Base-by-base conservation (phyloP, 2,797 vertebrate genomes). In the Cheirogaleus major region DNA sequence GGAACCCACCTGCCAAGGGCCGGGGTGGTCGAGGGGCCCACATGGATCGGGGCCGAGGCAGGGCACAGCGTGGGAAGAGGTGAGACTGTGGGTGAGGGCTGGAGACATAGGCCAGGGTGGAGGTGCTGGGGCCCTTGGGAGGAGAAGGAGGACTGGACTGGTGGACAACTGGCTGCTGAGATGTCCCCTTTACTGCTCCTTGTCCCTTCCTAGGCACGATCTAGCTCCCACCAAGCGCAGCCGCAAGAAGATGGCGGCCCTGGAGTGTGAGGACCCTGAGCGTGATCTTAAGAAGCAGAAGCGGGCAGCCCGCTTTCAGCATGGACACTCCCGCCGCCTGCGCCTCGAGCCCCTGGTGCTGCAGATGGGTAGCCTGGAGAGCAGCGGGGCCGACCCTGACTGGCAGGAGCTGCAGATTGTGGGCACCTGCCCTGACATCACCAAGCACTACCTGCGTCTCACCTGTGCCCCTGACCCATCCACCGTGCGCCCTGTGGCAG, bases 381-480 rank as follows among this genome's bases (percentile, higher is more conserved):
- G 98, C 18, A 98, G 99, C 9, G 91, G 97, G 1, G 99, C 99
- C 17, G 97, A 98, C 81, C 98, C 99, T 0, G 99, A 99, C 98
- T 99, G 99, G 99, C 99, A 99, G 76, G 99, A 99, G 94, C 99
- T 99, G 52, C 99, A 99, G 91, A 99, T 99, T 2, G 99, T 99
- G 57, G 99, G 99, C 63, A 99, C 99, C 22, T 99, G 99, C 96
- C 99, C 99, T 72, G 99, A 99, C 72, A 98, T 99, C 97, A 99
- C 99, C 70, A 99, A 99, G 95, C 98, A 97, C 97, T 99, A 99
- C 98, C 98, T 99, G 90, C 99, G 99, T 23, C 99, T 99, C 85
- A 99, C 99, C 85, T 99, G 99, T 7, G 99, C 99, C 75, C 99
- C 99, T 0, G 99, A 99, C 97, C 99, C 99, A 0, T 98, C 99